Conservation (phyloP, 1,140 invertebrate species). For the Aphaenogaster ashmeadi region DNA sequence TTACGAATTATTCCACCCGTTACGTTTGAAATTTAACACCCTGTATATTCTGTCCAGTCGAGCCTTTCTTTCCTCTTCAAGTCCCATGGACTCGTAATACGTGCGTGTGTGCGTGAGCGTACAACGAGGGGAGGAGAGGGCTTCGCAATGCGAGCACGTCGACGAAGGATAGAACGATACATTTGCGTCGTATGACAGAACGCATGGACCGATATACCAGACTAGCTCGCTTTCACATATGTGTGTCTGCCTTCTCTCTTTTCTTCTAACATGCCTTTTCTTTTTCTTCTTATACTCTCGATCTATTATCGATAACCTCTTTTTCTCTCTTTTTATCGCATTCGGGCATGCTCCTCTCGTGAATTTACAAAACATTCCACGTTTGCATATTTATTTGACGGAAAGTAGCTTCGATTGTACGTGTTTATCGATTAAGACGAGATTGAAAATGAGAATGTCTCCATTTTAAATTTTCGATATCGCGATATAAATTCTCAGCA, state of each 20-base stretch:
- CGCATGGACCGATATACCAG: conserved; percentile 60
- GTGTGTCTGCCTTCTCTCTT: neutral
- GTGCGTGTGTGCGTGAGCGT: neutral
- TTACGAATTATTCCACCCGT: no score
- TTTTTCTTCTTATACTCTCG: neutral
- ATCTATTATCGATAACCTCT: neutral
- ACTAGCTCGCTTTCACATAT: conserved; percentile 29
- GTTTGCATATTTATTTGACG: conserved; percentile 21
- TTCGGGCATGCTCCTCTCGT: neutral
- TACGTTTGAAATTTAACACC: no score
- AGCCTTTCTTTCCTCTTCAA: neutral
- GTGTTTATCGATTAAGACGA: conserved; percentile 30
- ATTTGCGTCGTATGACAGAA: conserved; percentile 72
- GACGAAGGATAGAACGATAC: conserved; percentile 67
- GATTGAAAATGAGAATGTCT: neutral
- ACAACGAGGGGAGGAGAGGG: neutral
- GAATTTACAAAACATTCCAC: conserved; percentile 9
- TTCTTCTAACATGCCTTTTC: neutral
- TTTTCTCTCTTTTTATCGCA: neutral
- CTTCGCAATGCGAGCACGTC: conserved; percentile 32
- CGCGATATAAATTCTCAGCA: neutral
- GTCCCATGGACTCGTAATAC: conserved; percentile 20
- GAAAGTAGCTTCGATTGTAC: neutral
- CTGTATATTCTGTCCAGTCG: neutral
- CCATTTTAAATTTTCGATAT: neutral